Base-by-base conservation (phyloP, 2,113 vertebrate genomes). In the Syngnathus floridae region DNA sequence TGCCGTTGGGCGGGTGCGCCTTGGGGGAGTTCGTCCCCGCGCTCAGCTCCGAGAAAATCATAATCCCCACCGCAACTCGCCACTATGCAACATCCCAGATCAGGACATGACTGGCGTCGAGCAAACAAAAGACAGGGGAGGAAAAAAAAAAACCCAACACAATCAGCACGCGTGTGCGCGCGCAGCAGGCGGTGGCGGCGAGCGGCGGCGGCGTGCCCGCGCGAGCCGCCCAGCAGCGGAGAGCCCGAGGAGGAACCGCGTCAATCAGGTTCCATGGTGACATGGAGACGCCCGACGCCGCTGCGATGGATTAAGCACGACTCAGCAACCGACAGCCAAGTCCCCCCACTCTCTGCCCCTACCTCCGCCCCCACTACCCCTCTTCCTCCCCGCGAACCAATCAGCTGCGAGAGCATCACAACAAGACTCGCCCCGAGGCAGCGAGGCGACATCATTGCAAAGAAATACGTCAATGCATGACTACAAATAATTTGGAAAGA, bases 11-110 rank as follows among this genome's bases (percentile, higher is more conserved):
- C 70, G 92, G 96, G 85, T 99, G 94, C 77, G 95, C 92, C 92
- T 97, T 99, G 62, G 94, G 93, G 90, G 95, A 95, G 86, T 92
- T 94, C 88, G 93, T 93, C 88, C 94, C 94, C 87, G 93, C 88
- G 78, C 88, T 98, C 95, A 96, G 95, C 89, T 99, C 97, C 62
- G 92, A 96, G 89, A 99, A 98, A 91, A 99, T 99, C 97, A 99
- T 99, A 88, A 91, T 92, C 92, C 90, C 88, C 86, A 78, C 82
- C 45, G 45, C 40, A 8, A 41, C 40, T 17, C 14, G 43, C 43
- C 4, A n/a, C 48, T 21, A 21, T 3, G 12, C 40, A 51, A n/a
- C 19, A n/a, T 51, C 48, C 40, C 55, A 41, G 54, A 57, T 38
- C 59, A 13, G 46, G 31, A 19, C 63, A 64, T 52, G 16, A n/a